A percentile compares a stretch with the other conserved stretches of the same genome.
These are phyloP conservation scores for Flabesymbios commensalis DNA, from an alignment of 2,888 invertebrate species.

Conservation along the genomic window DNA sequence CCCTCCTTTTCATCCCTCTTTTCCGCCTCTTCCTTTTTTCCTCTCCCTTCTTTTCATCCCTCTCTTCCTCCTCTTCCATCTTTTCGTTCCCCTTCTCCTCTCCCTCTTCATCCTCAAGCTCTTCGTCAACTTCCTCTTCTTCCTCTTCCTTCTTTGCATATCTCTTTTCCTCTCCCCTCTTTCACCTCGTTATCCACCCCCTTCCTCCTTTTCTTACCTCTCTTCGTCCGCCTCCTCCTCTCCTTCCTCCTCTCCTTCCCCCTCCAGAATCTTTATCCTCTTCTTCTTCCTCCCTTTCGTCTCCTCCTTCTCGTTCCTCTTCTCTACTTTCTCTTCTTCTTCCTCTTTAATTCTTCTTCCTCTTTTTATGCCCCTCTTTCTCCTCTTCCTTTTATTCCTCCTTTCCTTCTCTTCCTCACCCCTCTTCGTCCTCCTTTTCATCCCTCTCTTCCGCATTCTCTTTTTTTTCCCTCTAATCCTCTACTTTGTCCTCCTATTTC, in stretches of 20 bases:
- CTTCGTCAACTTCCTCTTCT: neutral
- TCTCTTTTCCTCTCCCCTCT: neutral
- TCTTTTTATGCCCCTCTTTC: neutral
- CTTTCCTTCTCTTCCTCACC: neutral
- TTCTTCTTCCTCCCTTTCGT: neutral
- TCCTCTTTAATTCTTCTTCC: neutral
- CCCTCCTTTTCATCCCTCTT: neutral
- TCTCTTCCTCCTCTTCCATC: neutral
- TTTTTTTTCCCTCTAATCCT: neutral
- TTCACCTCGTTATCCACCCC: neutral
- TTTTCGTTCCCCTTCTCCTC: neutral
- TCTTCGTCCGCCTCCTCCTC: neutral
- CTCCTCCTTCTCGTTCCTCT: neutral
- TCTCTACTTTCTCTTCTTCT: neutral
- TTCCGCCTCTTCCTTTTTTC: constrained; percentile 5
- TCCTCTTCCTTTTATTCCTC: too few species aligned
- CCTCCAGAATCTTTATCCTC: neutral
- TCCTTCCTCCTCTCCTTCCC: neutral
- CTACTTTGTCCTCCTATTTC: neutral
- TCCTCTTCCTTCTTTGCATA: neutral
- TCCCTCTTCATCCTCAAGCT: neutral
- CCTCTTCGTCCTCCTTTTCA: neutral
- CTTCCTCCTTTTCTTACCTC: neutral
- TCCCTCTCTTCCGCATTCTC: neutral
- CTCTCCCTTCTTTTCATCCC: constrained; percentile 2